A percentile compares a stretch with the other conserved stretches of the same genome.
phyloP scores from a whole-genome alignment of 2,797 vertebrate genomes.

The Brachyrhaphis roseni region DNA sequence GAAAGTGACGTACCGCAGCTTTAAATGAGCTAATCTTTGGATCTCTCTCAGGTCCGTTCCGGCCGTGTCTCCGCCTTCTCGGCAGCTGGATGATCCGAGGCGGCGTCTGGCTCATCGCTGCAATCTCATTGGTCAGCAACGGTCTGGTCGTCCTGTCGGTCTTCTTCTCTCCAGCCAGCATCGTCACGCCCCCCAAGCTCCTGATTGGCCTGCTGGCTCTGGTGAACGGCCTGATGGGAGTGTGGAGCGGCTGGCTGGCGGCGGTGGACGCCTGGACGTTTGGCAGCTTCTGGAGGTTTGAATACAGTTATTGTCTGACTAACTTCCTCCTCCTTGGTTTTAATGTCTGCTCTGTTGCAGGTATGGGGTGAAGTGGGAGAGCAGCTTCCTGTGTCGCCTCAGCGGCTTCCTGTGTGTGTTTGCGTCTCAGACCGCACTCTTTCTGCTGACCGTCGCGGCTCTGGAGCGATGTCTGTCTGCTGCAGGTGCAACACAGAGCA shows the following conservation, averaged over 20 bases:
- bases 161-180: conserved; percentile 80
- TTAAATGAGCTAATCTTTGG: too few relatives aligned
- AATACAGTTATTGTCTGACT: background rate
- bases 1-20: background rate
- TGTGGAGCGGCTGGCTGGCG: conserved; percentile 86
- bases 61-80: conserved; percentile 89
- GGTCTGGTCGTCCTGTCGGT: conserved; percentile 83
- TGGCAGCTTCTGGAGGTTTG: conserved; percentile 85
- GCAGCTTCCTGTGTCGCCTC: conserved; percentile 85
- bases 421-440: conserved; percentile 88
- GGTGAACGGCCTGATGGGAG: conserved; percentile 87
- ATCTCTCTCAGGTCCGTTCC: conserved; percentile 86
- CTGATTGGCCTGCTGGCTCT: conserved; percentile 87
- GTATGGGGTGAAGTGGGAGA: conserved; percentile 89
- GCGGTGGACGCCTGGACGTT: conserved; percentile 88
- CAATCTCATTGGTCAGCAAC: conserved; percentile 87
- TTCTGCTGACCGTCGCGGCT: conserved; percentile 88
- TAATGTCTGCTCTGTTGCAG: conserved; percentile 23
- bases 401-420: conserved; percentile 89
- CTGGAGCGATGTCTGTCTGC: conserved; percentile 85
- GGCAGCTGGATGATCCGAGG: conserved; percentile 91
- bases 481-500: conserved; percentile 49
- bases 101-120: conserved; percentile 89
- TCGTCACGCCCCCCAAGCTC: conserved; percentile 84
- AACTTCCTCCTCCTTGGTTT: background rate